Evolutionary conservation across 2,113 vertebrate species (phyloP).

Genomic region (Pseudorhombus dupliciocellatus): DNA sequence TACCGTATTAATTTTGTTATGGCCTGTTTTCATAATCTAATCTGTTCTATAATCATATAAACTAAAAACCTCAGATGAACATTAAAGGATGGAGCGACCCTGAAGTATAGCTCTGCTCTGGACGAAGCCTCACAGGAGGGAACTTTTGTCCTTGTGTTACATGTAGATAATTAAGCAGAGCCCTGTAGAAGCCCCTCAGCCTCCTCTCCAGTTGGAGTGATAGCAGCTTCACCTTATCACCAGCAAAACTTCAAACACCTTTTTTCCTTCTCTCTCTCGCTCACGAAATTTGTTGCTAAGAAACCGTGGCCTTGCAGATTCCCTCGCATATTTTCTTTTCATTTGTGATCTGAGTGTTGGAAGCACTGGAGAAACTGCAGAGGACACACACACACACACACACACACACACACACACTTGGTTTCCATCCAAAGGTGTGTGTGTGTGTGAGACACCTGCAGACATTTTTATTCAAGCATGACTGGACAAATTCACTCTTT

Average conservation of each 20-base stretch:
- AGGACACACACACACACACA: not conserved
- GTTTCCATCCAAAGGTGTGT: not conserved
- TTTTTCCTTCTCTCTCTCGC: not conserved
- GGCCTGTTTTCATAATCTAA: too few relatives aligned
- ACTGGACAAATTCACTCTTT: not conserved
- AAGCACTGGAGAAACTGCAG: constrained; percentile 18
- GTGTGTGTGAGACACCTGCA: not conserved
- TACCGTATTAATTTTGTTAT: too few relatives aligned
- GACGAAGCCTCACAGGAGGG: constrained; percentile 1
- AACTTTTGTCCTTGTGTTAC: not conserved
- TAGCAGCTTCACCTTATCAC: constrained; percentile 13
- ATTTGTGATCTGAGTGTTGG: constrained; percentile 10
- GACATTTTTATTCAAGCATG: not conserved
- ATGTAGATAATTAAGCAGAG: constrained; percentile 9
- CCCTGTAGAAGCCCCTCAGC: not conserved
- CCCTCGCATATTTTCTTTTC: constrained; percentile 24
- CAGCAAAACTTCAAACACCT: constrained; percentile 24
- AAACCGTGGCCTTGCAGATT: constrained; percentile 22
- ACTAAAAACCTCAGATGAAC: not conserved
- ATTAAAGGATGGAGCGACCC: constrained; percentile 17
- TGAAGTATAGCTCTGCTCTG: not conserved
- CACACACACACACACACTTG: constrained; percentile 1
- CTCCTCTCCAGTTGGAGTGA: constrained; percentile 29
- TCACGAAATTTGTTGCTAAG: constrained; percentile 40
- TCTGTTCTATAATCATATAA: too few relatives aligned